Conservation (phyloP, 2,797 vertebrate genomes). For the Phataginus tricuspis region DNA sequence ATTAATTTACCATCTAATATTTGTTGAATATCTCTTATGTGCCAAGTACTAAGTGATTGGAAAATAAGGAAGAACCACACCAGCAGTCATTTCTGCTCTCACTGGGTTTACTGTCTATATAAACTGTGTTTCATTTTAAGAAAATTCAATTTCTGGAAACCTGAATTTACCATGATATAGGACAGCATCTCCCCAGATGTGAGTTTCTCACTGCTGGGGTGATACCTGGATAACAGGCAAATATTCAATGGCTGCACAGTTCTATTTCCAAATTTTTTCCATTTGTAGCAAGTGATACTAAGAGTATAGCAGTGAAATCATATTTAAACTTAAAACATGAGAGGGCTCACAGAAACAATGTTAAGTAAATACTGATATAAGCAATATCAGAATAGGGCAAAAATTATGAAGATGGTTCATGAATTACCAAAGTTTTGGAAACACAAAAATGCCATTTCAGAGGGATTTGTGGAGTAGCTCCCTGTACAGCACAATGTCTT, state of each 20-base stretch:
- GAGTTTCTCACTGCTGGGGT: too few relatives aligned
- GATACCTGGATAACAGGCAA: background rate
- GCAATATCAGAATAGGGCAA: background rate
- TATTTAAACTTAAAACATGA: conserved; percentile 28
- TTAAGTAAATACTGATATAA: conserved; percentile 1
- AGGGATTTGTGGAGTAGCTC: conserved; percentile 11
- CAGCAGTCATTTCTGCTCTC: background rate
- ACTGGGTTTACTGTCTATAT: background rate
- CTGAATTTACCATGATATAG: background rate
- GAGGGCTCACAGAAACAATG: background rate
- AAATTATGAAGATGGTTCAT: background rate
- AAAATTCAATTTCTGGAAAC: conserved; percentile 49
- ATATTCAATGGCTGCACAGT: background rate
- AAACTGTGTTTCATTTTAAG: conserved; percentile 13
- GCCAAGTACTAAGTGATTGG: background rate
- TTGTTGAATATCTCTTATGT: background rate
- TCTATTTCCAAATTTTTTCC: conserved; percentile 53
- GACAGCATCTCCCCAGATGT: background rate
- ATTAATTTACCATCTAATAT: background rate
- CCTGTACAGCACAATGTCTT: background rate
- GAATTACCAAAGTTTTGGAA: background rate
- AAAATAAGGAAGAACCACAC: background rate
- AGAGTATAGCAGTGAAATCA: background rate
- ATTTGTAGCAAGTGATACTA: conserved; percentile 31
- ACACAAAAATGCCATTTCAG: background rate